Evolutionary conservation across 2,797 vertebrate genomes (phyloP), one percentile per base, ranked within the genome.

Genomic region (Channa striata): DNA sequence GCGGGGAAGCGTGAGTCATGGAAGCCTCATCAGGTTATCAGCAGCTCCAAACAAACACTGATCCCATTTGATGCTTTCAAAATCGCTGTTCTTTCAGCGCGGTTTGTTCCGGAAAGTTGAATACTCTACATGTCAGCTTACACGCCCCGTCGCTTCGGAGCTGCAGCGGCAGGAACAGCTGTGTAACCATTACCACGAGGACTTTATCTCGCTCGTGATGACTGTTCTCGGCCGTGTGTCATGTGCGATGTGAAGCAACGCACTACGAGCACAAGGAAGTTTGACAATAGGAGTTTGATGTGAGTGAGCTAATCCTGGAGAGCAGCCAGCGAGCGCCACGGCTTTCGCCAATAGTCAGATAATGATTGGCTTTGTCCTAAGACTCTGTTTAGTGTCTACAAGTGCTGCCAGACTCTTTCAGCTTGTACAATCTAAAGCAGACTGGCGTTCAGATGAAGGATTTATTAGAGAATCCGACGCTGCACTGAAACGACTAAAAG

Each of bases 301-400:
- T 37, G 53, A 57, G 52, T 64, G 66, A 81, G 57, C 40, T 71
- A 57, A 74, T 74, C n/a, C 62, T 78, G 68, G 66, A 61, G 23
- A 11, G 7, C 13, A 44, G 69, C 80, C 81, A 84, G 68, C 17
- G 6, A 20, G 34, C 5, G 0, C 34, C 0, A 43, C 43, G 47
- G 4, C 58, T 30, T 40, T 54, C 37, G 43, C 65, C 66, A 81
- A 5, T 6, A 25, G 42, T 58, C 44, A 36, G 68, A 76, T 74
- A 80, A 68, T 44, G 37, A 75, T 52, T 0, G n/a, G 20, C 48
- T 78, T 80, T 78, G 83, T 83, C 68, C 60, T 57, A 36, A 74
- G 65, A 14, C 12, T 20, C 43, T 34, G 51, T 57, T 72, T 68
- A 59, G 17, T 52, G 34, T 44, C 37, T 47, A 34, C 21, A 44